phyloP scores from a whole-genome alignment of 1,140 invertebrate genomes.

The Nymphalis io region DNA sequence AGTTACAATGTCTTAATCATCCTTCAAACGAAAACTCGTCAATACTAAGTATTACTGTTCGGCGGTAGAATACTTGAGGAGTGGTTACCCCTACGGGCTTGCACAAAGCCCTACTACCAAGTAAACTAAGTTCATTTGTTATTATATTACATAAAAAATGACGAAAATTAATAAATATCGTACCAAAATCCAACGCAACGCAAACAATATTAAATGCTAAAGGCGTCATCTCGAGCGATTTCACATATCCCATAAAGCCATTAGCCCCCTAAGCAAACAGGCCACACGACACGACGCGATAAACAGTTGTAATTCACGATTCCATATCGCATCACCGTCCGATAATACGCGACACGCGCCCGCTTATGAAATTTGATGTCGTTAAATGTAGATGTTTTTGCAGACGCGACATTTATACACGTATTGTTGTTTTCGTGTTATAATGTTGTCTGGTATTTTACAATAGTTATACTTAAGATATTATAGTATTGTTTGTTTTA shows the following conservation, averaged over 20 bases:
- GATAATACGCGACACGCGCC: constrained; percentile 75
- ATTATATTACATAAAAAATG: no score
- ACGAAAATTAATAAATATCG: neutral
- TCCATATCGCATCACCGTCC: constrained; percentile 61
- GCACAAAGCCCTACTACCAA: no score
- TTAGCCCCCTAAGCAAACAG: constrained; percentile 58
- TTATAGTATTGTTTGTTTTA: no score
- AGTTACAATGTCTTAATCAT: no score
- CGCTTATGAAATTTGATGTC: constrained; percentile 72
- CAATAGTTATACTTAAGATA: neutral
- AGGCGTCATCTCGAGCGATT: constrained; percentile 47
- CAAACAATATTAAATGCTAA: constrained; percentile 39
- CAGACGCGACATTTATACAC: constrained; percentile 39
- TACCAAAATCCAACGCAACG: constrained; percentile 29
- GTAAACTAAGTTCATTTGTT: no score
- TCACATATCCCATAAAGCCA: constrained; percentile 66
- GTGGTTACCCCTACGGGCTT: no score
- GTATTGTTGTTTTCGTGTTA: neutral
- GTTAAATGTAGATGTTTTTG: constrained; percentile 37
- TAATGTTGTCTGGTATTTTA: neutral
- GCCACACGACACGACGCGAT: constrained; percentile 64
- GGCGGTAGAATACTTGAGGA: no score
- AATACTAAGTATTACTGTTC: no score
- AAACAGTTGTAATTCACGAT: constrained; percentile 76
- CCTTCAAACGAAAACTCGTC: no score